Percentiles rank a stretch among this genome's conserved stretches.
phyloP scores from a whole-genome alignment of 1,140 invertebrate species.

The Pogonomyrmex barbatus region DNA sequence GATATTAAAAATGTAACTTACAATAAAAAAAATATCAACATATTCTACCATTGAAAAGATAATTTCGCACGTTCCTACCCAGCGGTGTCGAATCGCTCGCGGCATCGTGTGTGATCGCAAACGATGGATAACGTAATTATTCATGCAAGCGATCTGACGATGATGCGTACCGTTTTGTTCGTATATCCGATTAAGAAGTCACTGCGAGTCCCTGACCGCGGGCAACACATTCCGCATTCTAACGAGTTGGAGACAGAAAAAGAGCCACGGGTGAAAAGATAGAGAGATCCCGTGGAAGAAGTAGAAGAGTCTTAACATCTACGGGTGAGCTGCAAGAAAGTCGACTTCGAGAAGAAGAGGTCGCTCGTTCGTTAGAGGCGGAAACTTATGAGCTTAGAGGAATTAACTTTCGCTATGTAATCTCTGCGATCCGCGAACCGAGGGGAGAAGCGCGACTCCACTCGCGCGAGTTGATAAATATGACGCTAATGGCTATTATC shows the following conservation, averaged over 20 bases:
- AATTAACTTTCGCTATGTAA: slow-evolving; percentile 38
- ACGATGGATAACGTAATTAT: slow-evolving; percentile 56
- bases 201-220: slow-evolving; percentile 50
- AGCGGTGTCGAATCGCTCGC: slow-evolving; percentile 40
- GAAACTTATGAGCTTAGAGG: slow-evolving; percentile 24
- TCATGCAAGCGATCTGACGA: slow-evolving; percentile 52
- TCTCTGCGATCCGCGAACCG: neutral
- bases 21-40: neutral
- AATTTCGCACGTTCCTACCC: slow-evolving; percentile 38
- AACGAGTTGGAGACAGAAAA: slow-evolving; percentile 47
- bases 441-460: neutral
- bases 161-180: slow-evolving; percentile 55
- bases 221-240: slow-evolving; percentile 52
- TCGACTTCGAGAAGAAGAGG: slow-evolving; percentile 43
- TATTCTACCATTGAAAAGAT: neutral
- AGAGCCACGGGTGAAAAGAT: neutral
- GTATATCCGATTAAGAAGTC: slow-evolving; percentile 56
- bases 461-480: slow-evolving; percentile 56
- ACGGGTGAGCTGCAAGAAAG: too few species aligned
- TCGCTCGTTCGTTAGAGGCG: slow-evolving; percentile 23
- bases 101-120: slow-evolving; percentile 42
- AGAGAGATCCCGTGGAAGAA: neutral
- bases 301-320: neutral
- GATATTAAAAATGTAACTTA: neutral
- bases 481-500: slow-evolving; percentile 67